phyloP scores from a whole-genome alignment of 1,140 invertebrate genomes.

The Gerris buenoi region DNA sequence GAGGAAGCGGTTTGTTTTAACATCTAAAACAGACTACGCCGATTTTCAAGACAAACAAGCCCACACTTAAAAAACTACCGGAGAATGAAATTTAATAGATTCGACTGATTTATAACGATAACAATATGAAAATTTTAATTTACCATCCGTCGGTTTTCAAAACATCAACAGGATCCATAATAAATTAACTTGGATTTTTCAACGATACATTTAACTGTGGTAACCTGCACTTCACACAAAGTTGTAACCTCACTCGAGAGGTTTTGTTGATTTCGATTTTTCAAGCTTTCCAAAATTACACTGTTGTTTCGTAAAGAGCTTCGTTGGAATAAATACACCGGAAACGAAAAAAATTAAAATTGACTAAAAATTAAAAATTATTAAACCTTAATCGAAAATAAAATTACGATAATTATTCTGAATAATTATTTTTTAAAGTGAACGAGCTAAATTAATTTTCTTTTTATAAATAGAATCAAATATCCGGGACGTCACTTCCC shows the following conservation, averaged over 20 bases:
- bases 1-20: background rate
- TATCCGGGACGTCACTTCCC: too few relatives aligned
- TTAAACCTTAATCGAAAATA: too few relatives aligned
- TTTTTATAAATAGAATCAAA: too few relatives aligned
- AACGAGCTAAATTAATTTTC: too few relatives aligned
- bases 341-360: too few relatives aligned
- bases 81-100: background rate
- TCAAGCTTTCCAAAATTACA: too few relatives aligned
- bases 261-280: background rate
- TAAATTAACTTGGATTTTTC: background rate
- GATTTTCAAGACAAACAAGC: background rate
- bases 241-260: background rate
- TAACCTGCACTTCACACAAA: background rate
- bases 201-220: background rate
- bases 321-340: too few relatives aligned
- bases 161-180: background rate
- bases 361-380: too few relatives aligned
- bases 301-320: too few relatives aligned
- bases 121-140: background rate
- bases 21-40: background rate
- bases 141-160: constrained; percentile 2
- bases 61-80: background rate
- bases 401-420: too few relatives aligned
- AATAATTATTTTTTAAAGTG: too few relatives aligned
- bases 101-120: background rate